Percentiles rank a stretch among this genome's conserved stretches.
Conservation (phyloP, 2,888 invertebrate genomes). For the Campoplex nolae region DNA sequence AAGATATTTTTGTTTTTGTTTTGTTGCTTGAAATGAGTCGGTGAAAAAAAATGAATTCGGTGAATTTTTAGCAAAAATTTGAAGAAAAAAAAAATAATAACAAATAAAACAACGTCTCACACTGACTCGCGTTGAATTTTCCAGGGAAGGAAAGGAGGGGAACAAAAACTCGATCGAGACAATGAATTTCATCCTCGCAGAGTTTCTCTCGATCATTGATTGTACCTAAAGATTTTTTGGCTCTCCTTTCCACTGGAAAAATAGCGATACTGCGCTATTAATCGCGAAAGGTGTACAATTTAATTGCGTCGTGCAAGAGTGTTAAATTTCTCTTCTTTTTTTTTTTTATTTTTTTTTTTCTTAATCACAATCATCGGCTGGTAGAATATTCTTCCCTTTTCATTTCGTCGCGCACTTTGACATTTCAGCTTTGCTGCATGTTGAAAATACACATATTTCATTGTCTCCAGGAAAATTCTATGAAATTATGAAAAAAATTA, state of each 20-base stretch:
- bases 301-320: neutral
- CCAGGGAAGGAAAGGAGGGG: neutral
- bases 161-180: neutral
- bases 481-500: neutral
- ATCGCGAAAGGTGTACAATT: constrained; percentile 1
- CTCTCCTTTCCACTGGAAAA: neutral
- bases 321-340: neutral
- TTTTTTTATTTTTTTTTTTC: neutral
- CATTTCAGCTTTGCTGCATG: neutral
- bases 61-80: constrained; percentile 8
- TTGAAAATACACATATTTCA: neutral
- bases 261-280: neutral
- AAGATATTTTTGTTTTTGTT: neutral
- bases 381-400: neutral
- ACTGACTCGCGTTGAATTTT: neutral
- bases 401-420: neutral
- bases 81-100: neutral
- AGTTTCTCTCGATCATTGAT: neutral
- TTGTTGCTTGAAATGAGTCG: neutral
- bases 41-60: neutral
- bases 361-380: neutral
- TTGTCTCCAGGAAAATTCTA: neutral
- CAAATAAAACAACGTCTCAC: neutral
- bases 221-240: neutral
- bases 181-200: neutral